phyloP scores from a whole-genome alignment of 2,113 vertebrate species.

The Atrichornis clamosus region DNA sequence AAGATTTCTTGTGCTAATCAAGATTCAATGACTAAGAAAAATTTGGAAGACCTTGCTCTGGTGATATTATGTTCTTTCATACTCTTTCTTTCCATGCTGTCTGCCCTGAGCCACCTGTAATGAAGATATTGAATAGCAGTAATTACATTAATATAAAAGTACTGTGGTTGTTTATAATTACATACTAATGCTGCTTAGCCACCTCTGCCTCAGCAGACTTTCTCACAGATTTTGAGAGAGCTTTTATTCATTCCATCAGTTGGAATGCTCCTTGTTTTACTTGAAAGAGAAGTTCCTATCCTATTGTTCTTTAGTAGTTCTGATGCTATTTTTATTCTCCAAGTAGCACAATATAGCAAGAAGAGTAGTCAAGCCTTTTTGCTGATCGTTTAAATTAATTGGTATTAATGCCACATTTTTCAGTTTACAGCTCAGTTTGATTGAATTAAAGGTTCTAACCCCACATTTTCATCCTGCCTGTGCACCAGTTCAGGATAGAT shows the following conservation, averaged over 20 bases:
- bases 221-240: neutral
- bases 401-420: neutral
- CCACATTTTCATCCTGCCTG: neutral
- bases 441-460: neutral
- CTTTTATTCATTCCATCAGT: neutral
- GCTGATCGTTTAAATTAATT: neutral
- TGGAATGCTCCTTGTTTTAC: neutral
- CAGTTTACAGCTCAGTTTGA: neutral
- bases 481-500: neutral
- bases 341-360: neutral
- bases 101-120: neutral
- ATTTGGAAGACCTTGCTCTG: neutral
- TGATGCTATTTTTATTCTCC: neutral
- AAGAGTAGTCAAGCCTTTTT: neutral
- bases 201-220: neutral
- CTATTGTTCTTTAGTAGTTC: neutral
- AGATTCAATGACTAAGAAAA: neutral
- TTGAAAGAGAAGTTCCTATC: neutral
- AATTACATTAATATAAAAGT: neutral
- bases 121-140: neutral
- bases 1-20: neutral
- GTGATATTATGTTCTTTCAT: neutral
- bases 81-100: rapidly evolving
- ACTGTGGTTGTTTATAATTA: neutral
- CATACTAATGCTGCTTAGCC: neutral